Evolutionary conservation across 1,140 invertebrate genomes (phyloP).

Genomic region (Drosophila rufa): DNA sequence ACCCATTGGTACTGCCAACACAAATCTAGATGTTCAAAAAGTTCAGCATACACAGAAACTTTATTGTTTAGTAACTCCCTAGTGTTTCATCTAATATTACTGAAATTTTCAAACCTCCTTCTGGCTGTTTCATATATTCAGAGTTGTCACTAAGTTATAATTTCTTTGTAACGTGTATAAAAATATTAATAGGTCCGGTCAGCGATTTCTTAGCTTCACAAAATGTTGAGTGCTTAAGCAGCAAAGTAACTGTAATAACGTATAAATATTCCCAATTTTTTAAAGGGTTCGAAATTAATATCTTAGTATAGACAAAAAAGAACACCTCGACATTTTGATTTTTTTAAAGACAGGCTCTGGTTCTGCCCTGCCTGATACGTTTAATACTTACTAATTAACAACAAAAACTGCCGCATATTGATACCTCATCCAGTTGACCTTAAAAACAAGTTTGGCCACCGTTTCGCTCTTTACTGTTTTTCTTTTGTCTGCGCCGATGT

Average conservation of each 20-base stretch:
- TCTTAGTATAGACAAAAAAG: background rate
- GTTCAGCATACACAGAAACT: no score
- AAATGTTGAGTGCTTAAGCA: background rate
- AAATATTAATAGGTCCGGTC: no score
- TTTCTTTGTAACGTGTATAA: no score
- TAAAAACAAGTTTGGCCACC: conserved; percentile 68
- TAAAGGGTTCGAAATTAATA: background rate
- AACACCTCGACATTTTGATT: background rate
- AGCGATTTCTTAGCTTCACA: background rate
- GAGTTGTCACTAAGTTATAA: no score
- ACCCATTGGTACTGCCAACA: no score
- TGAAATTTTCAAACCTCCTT: no score
- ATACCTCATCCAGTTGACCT: conserved; percentile 63
- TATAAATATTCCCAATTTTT: background rate
- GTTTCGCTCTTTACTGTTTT: conserved; percentile 51
- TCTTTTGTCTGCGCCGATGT: conserved; percentile 41
- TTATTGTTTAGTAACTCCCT: no score
- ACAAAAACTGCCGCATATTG: conserved; percentile 33
- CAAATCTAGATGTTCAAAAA: no score
- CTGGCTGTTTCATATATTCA: no score
- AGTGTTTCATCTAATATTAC: no score
- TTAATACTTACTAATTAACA: conserved; percentile 36
- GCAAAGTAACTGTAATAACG: no score
- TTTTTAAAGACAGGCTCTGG: background rate
- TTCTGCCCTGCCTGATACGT: conserved; percentile 5